phyloP scores from a whole-genome alignment of 2,797 vertebrate species.

The Mastacembelus armatus region DNA sequence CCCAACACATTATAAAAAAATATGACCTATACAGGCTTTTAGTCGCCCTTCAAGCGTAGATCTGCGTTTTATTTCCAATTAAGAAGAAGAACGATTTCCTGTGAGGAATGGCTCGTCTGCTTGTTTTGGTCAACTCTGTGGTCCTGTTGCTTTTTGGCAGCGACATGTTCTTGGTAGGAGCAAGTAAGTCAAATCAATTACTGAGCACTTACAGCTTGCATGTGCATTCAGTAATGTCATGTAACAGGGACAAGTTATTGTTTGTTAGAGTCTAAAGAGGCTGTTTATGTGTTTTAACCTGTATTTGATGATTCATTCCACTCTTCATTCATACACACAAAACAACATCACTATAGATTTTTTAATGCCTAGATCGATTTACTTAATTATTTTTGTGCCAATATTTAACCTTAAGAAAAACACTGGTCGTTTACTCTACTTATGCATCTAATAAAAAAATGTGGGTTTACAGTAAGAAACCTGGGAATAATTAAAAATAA shows the following conservation, averaged over 20 bases:
- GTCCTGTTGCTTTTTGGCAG: constrained; percentile 93
- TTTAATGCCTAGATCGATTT: no score
- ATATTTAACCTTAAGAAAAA: not conserved
- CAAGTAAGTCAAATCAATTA: constrained; percentile 87
- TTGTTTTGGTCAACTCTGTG: constrained; percentile 86
- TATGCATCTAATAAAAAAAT: not conserved
- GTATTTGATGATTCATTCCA: not conserved
- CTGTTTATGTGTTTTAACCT: not conserved
- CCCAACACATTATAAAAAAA: constrained; percentile 37
- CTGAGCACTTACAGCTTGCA: constrained; percentile 22
- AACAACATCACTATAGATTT: not conserved
- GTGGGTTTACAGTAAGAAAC: not conserved
- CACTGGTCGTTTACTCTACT: not conserved
- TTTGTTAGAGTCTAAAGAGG: not conserved
- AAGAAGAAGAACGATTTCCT: constrained; percentile 43
- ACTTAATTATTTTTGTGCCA: no score
- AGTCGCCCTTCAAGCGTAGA: constrained; percentile 42
- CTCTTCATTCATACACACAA: not conserved
- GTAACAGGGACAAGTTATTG: not conserved
- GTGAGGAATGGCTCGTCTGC: constrained; percentile 86
- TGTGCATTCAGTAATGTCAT: no score
- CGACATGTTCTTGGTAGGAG: constrained; percentile 91
- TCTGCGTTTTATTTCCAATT: constrained; percentile 30
- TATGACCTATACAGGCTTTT: constrained; percentile 50
- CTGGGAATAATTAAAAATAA: not conserved